phyloP scores from a whole-genome alignment of 2,113 vertebrate species.

The Hyaena hyaena region DNA sequence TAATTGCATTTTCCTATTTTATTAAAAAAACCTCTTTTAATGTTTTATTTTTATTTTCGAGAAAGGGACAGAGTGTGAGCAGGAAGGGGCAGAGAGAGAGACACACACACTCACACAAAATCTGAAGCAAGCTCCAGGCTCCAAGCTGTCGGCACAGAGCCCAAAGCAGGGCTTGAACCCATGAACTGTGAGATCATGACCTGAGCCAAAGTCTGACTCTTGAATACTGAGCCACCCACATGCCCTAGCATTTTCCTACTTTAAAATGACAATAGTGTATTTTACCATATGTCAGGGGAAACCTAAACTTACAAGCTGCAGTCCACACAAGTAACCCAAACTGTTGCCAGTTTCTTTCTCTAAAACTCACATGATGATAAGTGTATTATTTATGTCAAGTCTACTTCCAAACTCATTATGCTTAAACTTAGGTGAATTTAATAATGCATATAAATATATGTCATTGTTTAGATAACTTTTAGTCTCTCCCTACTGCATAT shows the following conservation, averaged over 20 bases:
- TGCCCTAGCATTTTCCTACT: background rate
- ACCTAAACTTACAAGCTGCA: background rate
- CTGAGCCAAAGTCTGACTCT: no score
- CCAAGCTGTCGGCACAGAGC: no score
- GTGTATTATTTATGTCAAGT: background rate
- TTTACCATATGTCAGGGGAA: background rate
- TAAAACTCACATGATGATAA: background rate
- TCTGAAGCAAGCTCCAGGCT: no score
- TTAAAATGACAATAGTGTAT: background rate
- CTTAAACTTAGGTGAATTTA: background rate
- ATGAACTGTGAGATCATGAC: no score
- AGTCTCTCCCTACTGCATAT: fast-evolving
- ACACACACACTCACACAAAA: no score
- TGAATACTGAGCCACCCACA: no score
- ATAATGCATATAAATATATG: background rate
- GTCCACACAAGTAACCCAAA: background rate
- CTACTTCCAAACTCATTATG: background rate
- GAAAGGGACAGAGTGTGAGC: no score
- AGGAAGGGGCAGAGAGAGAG: no score
- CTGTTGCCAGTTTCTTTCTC: background rate
- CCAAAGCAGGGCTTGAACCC: no score
- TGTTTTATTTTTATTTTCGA: no score
- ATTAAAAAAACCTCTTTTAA: no score
- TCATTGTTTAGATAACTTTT: background rate
- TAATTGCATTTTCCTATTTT: background rate